Conservation (phyloP, 2,113 vertebrate genomes). For the Lagopus muta region DNA sequence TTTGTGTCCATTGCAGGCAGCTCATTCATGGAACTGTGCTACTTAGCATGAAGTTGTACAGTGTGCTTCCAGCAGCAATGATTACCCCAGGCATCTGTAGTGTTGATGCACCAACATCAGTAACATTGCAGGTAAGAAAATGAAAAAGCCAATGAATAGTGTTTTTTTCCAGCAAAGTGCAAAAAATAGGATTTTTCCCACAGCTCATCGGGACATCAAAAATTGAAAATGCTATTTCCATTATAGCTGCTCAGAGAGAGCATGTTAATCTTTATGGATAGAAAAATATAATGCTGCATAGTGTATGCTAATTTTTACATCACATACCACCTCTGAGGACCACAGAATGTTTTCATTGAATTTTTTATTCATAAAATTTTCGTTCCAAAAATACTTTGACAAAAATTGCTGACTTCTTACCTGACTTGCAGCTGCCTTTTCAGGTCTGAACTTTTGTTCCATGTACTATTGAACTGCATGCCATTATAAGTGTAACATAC, state of each 20-base stretch:
- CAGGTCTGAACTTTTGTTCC: background rate
- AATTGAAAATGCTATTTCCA: background rate
- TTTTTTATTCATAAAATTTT: background rate
- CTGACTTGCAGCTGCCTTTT: background rate
- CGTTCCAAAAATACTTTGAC: background rate
- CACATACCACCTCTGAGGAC: background rate
- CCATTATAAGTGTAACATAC: background rate
- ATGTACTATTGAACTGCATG: background rate
- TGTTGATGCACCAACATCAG: conserved; percentile 33
- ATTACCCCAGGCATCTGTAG: conserved; percentile 65
- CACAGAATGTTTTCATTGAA: background rate
- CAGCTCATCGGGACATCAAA: background rate
- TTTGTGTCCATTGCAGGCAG: conserved; percentile 33
- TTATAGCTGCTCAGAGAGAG: background rate
- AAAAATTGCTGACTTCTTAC: background rate
- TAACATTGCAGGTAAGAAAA: conserved; percentile 72
- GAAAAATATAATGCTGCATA: background rate
- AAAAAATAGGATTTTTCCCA: background rate
- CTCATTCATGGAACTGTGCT: conserved; percentile 29
- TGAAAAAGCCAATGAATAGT: rapidly evolving
- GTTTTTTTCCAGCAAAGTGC: background rate
- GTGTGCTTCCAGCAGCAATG: background rate
- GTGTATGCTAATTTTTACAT: background rate
- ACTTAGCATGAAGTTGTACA: conserved; percentile 43
- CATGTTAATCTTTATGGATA: background rate